Evolutionary conservation across 2,797 vertebrate species (phyloP).

Genomic region (Helarctos malayanus): DNA sequence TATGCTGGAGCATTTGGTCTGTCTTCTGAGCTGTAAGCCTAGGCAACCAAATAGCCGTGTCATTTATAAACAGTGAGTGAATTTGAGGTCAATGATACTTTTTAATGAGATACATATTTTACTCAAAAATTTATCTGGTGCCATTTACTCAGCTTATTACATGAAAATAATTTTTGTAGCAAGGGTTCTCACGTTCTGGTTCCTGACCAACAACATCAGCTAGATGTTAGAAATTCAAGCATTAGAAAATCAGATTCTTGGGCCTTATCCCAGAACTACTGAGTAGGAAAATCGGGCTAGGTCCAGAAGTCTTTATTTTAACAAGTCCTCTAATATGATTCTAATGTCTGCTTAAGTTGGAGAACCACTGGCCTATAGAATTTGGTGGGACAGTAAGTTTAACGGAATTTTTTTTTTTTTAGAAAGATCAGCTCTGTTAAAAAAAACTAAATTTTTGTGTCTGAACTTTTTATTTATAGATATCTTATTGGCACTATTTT

Average conservation of each 20-base stretch:
- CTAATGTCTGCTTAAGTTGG: not conserved
- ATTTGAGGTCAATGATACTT: conserved; percentile 62
- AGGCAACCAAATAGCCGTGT: not conserved
- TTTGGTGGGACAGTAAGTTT: conserved; percentile 28
- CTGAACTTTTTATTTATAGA: conserved; percentile 7
- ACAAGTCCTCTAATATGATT: not conserved
- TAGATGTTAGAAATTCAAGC: not conserved
- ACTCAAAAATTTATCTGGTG: not conserved
- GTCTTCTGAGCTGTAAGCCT: not conserved
- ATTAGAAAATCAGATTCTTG: not conserved
- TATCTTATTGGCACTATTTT: not conserved
- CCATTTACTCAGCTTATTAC: not conserved
- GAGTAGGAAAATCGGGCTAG: not conserved
- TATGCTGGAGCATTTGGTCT: not conserved
- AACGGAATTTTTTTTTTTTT: not conserved
- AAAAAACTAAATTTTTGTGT: not conserved
- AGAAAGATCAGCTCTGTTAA: conserved; percentile 4
- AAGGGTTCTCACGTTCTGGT: not conserved
- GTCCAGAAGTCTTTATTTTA: not conserved
- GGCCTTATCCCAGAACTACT: not conserved
- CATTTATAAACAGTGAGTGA: conserved; percentile 15
- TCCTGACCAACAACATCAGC: not conserved
- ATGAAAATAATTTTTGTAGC: not conserved
- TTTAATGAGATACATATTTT: conserved; percentile 64
- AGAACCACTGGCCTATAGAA: conserved; percentile 6